Base-by-base conservation (phyloP, 2,113 vertebrate genomes). In the Lasiurus borealis region DNA sequence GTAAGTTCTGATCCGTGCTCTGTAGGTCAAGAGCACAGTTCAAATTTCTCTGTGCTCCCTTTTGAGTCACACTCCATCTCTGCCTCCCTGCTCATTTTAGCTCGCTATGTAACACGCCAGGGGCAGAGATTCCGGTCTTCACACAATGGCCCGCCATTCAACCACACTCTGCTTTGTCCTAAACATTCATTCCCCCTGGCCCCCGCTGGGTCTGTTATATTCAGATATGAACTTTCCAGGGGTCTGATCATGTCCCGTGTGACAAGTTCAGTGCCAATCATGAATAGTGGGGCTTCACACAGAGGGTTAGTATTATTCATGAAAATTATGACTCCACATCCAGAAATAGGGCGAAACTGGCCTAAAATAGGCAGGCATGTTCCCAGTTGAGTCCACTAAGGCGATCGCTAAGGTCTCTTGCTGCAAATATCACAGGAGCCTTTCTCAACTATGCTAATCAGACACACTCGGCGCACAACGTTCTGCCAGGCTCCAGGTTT, bases 161-260 rank as follows among this genome's bases (percentile, higher is more conserved):
- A 29, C 44, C 71, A 57, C 23, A 50, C 36, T 96, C 78, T 57
- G 87, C 89, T 97, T 87, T 81, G 93, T 96, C 48, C 16, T 48
- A 34, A 83, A 93, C 86, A 93, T 86, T 80, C 89, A 93, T 12
- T 72, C 59, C 87, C 96, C 71, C 81, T 48, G 73, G 59, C 87
- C 97, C 93, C 88, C 85, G 77, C 90, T 94, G 96, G 85, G 88
- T 71, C 88, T 88, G 81, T 88, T 93, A 87, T 52, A 87, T 82
- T 95, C 96, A 95, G 92, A 96, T 90, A 85, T 73, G 84, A 96
- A 95, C 93, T 97, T 95, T 96, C 81, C 95, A 95, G 92, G 82
- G 95, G 95, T 92, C 78, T 91, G 92, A 92, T 94, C 85, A 0
- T 91, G 88, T 97, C 95, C 96, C 95, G 92, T 92, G 94, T 52